Evolutionary conservation across 2,888 invertebrate species (phyloP).

Genomic region (Amphipyra berbera): DNA sequence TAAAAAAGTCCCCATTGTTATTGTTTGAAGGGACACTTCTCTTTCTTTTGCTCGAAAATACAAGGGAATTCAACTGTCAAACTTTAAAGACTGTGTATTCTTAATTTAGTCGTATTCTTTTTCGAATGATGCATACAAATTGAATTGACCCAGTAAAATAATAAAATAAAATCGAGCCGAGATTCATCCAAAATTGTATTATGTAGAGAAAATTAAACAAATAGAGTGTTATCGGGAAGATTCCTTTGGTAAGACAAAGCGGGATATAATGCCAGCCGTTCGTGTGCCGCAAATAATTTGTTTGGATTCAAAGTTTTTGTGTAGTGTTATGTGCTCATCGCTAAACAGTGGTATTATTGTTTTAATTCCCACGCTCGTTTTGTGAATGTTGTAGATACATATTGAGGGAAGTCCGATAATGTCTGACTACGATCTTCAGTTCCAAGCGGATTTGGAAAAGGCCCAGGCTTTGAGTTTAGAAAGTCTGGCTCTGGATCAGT

Average conservation of each 20-base stretch:
- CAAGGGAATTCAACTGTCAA: slow-evolving; percentile 51
- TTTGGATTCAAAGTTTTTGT: slow-evolving; percentile 67
- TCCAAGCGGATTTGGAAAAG: slow-evolving; percentile 95
- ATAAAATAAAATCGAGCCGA: slow-evolving; percentile 62
- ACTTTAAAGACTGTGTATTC: slow-evolving; percentile 14
- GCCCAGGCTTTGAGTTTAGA: slow-evolving; percentile 96
- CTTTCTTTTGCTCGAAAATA: slow-evolving; percentile 29
- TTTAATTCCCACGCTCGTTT: slow-evolving; percentile 78
- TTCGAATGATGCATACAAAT: slow-evolving; percentile 62
- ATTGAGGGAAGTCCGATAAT: slow-evolving; percentile 74
- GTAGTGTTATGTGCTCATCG: slow-evolving; percentile 65
- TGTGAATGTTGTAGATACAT: slow-evolving; percentile 75
- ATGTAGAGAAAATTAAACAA: slow-evolving; percentile 74
- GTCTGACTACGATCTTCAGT: slow-evolving; percentile 94
- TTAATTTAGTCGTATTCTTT: slow-evolving; percentile 44
- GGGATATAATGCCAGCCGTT: slow-evolving; percentile 44
- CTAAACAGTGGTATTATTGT: slow-evolving; percentile 70
- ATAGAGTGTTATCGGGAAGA: slow-evolving; percentile 65
- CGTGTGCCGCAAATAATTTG: slow-evolving; percentile 58
- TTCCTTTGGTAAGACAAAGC: slow-evolving; percentile 69
- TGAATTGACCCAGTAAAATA: slow-evolving; percentile 68
- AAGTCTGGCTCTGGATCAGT: slow-evolving; percentile 95
- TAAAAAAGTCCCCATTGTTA: slow-evolving; percentile 7
- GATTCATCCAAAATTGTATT: slow-evolving; percentile 66
- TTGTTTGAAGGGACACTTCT: slow-evolving; percentile 17